These are phyloP conservation scores for Alouatta palliata DNA, from an alignment of 2,113 vertebrate species.

Conservation along the genomic window DNA sequence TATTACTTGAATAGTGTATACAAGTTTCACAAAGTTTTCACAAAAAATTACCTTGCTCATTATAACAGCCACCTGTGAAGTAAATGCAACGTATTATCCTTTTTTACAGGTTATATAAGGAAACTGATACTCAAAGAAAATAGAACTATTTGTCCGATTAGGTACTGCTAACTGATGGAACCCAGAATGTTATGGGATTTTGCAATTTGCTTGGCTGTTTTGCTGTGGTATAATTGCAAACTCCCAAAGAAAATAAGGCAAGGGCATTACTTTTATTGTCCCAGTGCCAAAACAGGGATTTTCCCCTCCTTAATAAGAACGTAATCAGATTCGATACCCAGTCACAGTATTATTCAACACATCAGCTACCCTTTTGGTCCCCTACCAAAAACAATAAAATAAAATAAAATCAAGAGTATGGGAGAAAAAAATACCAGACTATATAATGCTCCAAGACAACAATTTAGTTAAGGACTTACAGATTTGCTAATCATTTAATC, in stretches of 20 bases:
- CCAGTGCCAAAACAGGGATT: conserved; percentile 45
- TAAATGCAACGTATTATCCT: background rate
- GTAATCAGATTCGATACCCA: conserved; percentile 1
- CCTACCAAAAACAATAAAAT: background rate
- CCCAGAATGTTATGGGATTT: conserved; percentile 29
- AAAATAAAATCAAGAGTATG: background rate
- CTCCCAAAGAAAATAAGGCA: conserved; percentile 55
- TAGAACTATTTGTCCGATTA: conserved; percentile 31
- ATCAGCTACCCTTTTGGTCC: background rate
- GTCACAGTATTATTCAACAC: conserved; percentile 38
- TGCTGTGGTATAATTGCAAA: conserved; percentile 10
- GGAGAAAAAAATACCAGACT: conserved; percentile 6
- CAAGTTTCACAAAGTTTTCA: background rate
- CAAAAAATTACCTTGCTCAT: background rate
- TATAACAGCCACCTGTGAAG: conserved; percentile 3
- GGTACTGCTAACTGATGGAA: background rate
- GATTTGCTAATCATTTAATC: conserved; percentile 62
- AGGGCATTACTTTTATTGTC: conserved; percentile 59
- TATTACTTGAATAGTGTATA: background rate
- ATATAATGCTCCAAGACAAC: background rate
- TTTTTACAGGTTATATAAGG: background rate
- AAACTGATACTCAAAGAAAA: conserved; percentile 37
- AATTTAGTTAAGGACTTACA: conserved; percentile 14
- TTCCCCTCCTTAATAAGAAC: conserved; percentile 42
- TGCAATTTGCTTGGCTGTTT: conserved; percentile 54